A percentile compares a stretch with the other conserved stretches of the same genome.
Conservation (phyloP, 2,888 invertebrate species). For the Meiosimyza decipiens region DNA sequence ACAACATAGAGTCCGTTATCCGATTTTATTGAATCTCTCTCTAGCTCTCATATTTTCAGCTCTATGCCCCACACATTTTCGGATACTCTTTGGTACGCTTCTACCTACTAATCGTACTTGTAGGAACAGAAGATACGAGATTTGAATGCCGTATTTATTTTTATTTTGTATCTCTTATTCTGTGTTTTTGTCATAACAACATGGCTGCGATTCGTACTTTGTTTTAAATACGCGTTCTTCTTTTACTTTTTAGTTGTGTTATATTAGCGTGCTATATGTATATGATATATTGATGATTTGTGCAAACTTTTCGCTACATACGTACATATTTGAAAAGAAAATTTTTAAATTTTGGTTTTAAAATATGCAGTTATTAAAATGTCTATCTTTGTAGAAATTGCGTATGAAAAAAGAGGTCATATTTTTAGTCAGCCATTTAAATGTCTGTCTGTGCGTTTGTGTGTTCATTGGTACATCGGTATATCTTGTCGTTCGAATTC, state of each 20-base stretch:
- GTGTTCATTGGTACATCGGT: neutral
- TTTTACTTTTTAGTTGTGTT: neutral
- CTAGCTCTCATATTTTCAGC: too few relatives aligned
- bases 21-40: neutral
- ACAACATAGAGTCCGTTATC: neutral
- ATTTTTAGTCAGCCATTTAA: neutral
- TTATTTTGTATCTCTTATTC: slow-evolving; percentile 17
- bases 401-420: slow-evolving; percentile 10
- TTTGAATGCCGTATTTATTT: slow-evolving; percentile 24
- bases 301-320: too few relatives aligned
- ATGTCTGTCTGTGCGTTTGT: neutral
- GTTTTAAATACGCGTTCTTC: slow-evolving; percentile 4
- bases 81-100: too few relatives aligned
- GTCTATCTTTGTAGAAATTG: neutral
- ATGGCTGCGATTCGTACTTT: slow-evolving; percentile 32
- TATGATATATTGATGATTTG: too few relatives aligned
- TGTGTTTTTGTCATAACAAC: slow-evolving; percentile 31
- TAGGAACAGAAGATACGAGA: slow-evolving; percentile 22
- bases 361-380: too few relatives aligned
- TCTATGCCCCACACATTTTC: too few relatives aligned
- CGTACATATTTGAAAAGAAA: too few relatives aligned
- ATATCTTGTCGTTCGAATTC: too few relatives aligned
- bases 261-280: too few relatives aligned
- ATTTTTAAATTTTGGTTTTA: too few relatives aligned
- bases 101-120: neutral